Evolutionary conservation across 1,140 invertebrate genomes (phyloP).

Genomic region (Cotesia typhae): DNA sequence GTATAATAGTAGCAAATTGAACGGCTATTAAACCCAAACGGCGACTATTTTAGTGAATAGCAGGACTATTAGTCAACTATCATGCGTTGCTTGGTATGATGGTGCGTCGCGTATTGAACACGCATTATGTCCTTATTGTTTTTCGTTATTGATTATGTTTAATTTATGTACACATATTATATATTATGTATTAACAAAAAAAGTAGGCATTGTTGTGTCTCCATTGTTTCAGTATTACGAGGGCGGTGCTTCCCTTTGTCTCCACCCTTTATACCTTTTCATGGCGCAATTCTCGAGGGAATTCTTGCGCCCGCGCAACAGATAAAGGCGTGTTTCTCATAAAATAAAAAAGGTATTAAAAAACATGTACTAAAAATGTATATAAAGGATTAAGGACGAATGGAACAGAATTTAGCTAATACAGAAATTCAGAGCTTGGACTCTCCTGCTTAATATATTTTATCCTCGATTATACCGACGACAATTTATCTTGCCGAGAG

Average conservation of each 20-base stretch:
- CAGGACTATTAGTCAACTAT: no score
- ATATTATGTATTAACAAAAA: not conserved
- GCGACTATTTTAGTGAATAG: not conserved
- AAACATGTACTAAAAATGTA: not conserved
- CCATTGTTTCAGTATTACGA: constrained; percentile 65
- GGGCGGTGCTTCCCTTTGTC: constrained; percentile 65
- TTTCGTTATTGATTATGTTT: constrained; percentile 8
- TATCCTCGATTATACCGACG: not conserved
- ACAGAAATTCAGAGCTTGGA: not conserved
- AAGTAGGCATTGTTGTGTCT: constrained; percentile 50
- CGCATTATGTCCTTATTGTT: not conserved
- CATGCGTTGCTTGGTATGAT: not conserved
- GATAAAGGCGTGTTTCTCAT: constrained; percentile 19
- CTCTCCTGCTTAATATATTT: not conserved
- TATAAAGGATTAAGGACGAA: not conserved
- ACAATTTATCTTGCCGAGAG: not conserved
- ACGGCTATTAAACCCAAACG: no score
- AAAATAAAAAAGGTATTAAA: not conserved
- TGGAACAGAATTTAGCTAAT: not conserved
- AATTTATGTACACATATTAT: not conserved
- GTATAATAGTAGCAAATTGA: no score
- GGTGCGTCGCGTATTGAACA: not conserved
- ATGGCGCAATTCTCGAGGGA: constrained; percentile 41
- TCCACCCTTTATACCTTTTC: constrained; percentile 64
- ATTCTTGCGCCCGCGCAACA: constrained; percentile 27